A percentile compares a stretch with the other conserved stretches of the same genome.
phyloP scores from a whole-genome alignment of 2,113 vertebrate genomes.

The Solea solea region DNA sequence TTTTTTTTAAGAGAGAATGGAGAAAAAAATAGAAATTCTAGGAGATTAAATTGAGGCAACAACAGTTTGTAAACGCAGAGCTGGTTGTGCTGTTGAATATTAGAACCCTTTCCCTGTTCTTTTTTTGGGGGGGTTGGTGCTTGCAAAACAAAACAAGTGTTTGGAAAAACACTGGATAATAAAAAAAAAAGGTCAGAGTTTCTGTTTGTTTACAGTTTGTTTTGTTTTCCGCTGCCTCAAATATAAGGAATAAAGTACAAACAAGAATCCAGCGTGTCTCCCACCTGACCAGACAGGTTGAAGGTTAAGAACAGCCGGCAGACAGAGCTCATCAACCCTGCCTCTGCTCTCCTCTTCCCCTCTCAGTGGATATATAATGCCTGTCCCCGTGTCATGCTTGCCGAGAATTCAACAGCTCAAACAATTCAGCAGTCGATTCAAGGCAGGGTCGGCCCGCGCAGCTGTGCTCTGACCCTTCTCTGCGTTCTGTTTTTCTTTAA shows the following conservation, averaged over 20 bases:
- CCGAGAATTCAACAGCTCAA: constrained; percentile 65
- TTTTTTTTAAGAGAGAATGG: constrained; percentile 37
- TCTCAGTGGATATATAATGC: constrained; percentile 43
- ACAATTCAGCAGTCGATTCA: constrained; percentile 61
- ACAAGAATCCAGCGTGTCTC: constrained; percentile 69
- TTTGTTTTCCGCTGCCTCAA: constrained; percentile 70
- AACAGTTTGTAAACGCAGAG: constrained; percentile 62
- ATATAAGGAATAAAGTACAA: constrained; percentile 76
- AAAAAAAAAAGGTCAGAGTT: constrained; percentile 78
- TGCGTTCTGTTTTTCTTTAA: constrained; percentile 72
- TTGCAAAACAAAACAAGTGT: constrained; percentile 81
- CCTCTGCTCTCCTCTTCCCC: background rate
- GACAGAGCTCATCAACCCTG: constrained; percentile 63
- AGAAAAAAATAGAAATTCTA: constrained; percentile 68
- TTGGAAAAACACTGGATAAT: constrained; percentile 83
- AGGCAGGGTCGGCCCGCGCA: constrained; percentile 64
- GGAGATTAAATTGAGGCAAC: constrained; percentile 57
- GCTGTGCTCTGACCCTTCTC: constrained; percentile 69
- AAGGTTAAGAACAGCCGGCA: constrained; percentile 66
- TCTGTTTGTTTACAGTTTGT: constrained; percentile 78
- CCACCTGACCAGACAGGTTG: constrained; percentile 71
- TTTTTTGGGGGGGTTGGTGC: constrained; percentile 41
- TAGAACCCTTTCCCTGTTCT: constrained; percentile 62
- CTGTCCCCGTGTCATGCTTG: constrained; percentile 65
- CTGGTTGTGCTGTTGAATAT: constrained; percentile 64